Percentiles rank a stretch among this genome's conserved stretches.
These are phyloP conservation scores for Erithacus rubecula DNA, from an alignment of 2,797 vertebrate species.

Conservation along the genomic window DNA sequence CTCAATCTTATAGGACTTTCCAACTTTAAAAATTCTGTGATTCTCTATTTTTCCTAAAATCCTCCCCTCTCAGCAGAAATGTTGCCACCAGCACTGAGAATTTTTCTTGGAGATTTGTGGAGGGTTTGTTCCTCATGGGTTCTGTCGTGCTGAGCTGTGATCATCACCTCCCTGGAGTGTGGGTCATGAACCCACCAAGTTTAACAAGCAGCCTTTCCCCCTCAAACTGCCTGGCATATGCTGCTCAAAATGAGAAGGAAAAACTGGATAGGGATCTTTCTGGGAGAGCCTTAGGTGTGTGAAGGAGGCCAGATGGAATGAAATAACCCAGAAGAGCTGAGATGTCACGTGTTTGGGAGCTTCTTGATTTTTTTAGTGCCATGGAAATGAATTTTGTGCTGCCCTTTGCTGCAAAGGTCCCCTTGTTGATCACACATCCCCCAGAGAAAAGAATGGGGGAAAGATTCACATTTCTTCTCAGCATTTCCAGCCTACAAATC, in stretches of 20 bases:
- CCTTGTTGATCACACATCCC: not conserved
- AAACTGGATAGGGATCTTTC: not conserved
- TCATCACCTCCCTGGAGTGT: not conserved
- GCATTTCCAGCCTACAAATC: not conserved
- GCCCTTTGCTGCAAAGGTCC: not conserved
- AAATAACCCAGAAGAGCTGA: not conserved
- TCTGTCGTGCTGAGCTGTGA: not conserved
- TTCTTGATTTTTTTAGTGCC: not conserved
- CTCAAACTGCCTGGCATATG: not conserved
- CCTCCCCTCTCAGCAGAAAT: not conserved
- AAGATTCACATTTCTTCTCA: not conserved
- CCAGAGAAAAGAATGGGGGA: not conserved
- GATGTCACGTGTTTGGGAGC: not conserved
- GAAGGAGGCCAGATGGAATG: not conserved
- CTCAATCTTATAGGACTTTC: rapidly evolving
- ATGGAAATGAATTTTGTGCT: not conserved
- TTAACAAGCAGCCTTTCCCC: not conserved
- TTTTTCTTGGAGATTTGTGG: not conserved
- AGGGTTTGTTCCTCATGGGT: not conserved
- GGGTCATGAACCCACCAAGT: not conserved
- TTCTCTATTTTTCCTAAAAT: not conserved
- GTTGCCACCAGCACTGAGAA: rapidly evolving
- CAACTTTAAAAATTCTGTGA: not conserved
- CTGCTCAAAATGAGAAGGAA: not conserved
- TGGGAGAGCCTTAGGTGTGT: not conserved